Evolutionary conservation across 2,888 invertebrate genomes (phyloP).

Genomic region (Drosophila anomalata): DNA sequence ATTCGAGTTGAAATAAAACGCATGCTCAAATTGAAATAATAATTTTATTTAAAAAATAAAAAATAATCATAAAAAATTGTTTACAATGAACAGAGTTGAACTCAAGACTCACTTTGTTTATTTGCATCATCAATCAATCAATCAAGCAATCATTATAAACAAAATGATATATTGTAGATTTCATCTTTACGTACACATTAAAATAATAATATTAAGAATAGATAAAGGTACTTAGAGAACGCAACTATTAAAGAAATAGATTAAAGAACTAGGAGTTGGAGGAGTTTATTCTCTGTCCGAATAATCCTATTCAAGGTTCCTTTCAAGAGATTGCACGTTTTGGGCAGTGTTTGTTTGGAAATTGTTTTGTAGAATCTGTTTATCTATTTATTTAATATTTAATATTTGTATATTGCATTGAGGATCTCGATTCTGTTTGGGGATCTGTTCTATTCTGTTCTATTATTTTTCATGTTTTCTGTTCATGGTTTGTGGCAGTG

Average conservation of each 20-base stretch:
- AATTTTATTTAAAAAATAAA: slow-evolving; percentile 80
- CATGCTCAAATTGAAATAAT: slow-evolving; percentile 75
- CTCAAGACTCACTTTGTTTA: slow-evolving; percentile 71
- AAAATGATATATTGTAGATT: slow-evolving; percentile 55
- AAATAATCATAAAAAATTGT: slow-evolving; percentile 77
- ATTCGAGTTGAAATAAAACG: slow-evolving; percentile 62
- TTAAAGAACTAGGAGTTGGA: slow-evolving; percentile 67
- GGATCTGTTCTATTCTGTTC: slow-evolving; percentile 15
- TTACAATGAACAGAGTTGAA: slow-evolving; percentile 77
- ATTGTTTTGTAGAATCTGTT: slow-evolving; percentile 47
- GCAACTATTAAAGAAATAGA: slow-evolving; percentile 67
- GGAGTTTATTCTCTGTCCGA: slow-evolving; percentile 25
- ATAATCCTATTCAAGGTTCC: slow-evolving; percentile 32
- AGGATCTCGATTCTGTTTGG: slow-evolving; percentile 44
- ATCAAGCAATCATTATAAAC: slow-evolving; percentile 54
- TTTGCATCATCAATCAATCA: slow-evolving; percentile 42
- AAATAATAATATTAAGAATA: slow-evolving; percentile 55
- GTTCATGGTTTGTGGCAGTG: slow-evolving; percentile 61
- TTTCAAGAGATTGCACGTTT: slow-evolving; percentile 75
- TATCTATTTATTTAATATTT: neutral
- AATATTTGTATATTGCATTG: slow-evolving; percentile 50
- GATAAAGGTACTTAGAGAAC: slow-evolving; percentile 78
- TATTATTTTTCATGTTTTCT: slow-evolving; percentile 34
- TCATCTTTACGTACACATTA: slow-evolving; percentile 54
- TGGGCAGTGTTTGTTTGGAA: slow-evolving; percentile 78